A percentile compares a stretch with the other conserved stretches of the same genome.
Conservation (phyloP, 2,113 vertebrate genomes). For the Silurus meridionalis region DNA sequence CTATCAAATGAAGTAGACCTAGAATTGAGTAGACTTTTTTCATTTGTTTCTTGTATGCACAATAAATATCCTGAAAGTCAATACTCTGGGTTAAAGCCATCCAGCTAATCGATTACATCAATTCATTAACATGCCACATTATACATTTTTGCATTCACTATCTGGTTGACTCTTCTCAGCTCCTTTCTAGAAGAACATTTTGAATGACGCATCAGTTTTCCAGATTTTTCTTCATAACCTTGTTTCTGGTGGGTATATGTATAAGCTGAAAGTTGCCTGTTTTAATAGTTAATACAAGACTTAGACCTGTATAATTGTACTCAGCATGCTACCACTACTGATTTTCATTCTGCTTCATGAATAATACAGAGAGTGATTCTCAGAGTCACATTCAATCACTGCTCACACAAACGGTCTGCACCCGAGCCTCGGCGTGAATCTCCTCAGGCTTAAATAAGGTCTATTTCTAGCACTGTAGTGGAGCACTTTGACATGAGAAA, state of each 20-base stretch:
- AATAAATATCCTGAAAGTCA: not conserved
- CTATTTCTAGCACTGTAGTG: constrained; percentile 7
- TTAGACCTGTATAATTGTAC: constrained; percentile 12
- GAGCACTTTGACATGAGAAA: not conserved
- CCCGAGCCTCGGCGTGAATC: constrained; percentile 2
- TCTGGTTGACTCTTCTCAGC: not conserved
- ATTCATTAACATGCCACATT: not conserved
- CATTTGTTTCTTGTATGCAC: not conserved
- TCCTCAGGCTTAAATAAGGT: constrained; percentile 22
- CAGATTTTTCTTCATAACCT: not conserved
- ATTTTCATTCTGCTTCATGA: constrained; percentile 41
- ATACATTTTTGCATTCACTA: not conserved
- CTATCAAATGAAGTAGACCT: not conserved
- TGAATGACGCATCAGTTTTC: not conserved
- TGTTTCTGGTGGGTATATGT: not conserved
- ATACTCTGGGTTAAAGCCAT: not conserved
- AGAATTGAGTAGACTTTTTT: not conserved
- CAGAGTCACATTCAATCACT: constrained; percentile 23
- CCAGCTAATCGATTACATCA: not conserved
- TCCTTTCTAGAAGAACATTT: not conserved
- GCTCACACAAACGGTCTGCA: constrained; percentile 21
- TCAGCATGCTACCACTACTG: not conserved
- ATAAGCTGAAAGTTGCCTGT: not conserved
- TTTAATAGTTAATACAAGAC: constrained; percentile 24
- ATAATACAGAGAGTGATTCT: constrained; percentile 42